Base-by-base conservation (phyloP, 2,797 vertebrate genomes). In the Chloroceryle inda region DNA sequence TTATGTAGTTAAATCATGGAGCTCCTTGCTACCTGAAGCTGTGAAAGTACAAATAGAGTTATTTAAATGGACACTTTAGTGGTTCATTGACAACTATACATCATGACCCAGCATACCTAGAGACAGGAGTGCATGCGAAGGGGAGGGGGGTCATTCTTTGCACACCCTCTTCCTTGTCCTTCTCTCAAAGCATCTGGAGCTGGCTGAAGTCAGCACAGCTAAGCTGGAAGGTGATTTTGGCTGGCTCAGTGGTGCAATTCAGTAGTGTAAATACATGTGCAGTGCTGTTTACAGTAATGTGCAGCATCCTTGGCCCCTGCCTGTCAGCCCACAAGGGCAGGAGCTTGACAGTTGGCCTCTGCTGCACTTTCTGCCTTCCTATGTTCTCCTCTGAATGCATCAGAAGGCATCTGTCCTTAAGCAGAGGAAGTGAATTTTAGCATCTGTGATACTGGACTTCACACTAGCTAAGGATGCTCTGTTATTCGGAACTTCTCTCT, bases 81-180 rank as follows among this genome's bases (percentile, higher is more conserved):
- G 27, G 21, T 68, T 84, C 42, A 18, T 26, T 79, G 29, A 22
- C 0, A 4, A 21, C 35, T 69, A 7, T 19, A 12, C 1, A 5
- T 24, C 35, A 38, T 24, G 66, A 17, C 9, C 11, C 8, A 11
- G 23, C 0, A 1, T 66, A 31, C 52, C 24, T 21, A 3, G 22
- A 64, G 24, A 35, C 10, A 26, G 24, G 58, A 66, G 7, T 1
- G 2, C 10, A 9, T 2, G 6, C 1, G 2, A 35, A 44, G 24
- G 40, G 56, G 29, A 21, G 13, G 14, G 1, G 3, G 33, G 55
- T 35, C 10, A 2, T 37, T 74, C 23, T 31, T 35, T 44, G 10
- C 18, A 12, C 1, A 2, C 14, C 16, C 26, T 9, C 6, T 53
- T 69, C 59, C 50, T 38, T 74, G 38, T 42, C 21, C 44, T 63